phyloP scores from a whole-genome alignment of 2,888 invertebrate genomes.

The Piscicola geometra region DNA sequence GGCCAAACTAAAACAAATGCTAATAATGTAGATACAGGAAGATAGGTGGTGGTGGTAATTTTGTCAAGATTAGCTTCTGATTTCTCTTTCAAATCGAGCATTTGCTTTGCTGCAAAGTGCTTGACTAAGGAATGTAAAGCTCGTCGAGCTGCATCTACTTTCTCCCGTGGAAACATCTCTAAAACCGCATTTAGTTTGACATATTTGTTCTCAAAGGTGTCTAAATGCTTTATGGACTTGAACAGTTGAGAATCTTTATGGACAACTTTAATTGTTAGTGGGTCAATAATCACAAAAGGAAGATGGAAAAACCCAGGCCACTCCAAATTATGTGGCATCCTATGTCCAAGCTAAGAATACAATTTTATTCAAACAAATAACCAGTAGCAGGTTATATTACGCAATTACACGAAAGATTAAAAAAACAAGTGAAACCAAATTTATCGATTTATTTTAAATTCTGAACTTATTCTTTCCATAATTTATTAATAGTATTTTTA shows the following conservation, averaged over 20 bases:
- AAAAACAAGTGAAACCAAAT: no score
- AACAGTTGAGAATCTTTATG: not conserved
- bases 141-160: constrained; percentile 31
- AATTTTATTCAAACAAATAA: no score
- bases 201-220: constrained; percentile 38
- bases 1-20: constrained; percentile 40
- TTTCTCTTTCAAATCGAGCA: constrained; percentile 1
- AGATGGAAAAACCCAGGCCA: constrained; percentile 41
- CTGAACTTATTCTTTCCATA: no score
- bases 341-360: no score
- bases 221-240: no score
- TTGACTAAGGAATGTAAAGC: constrained; percentile 34
- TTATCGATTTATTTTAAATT: no score
- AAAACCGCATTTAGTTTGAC: constrained; percentile 36
- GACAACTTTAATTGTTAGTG: constrained; percentile 33
- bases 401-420: no score
- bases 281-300: constrained; percentile 38
- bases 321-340: constrained; percentile 16
- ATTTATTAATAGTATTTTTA: no score
- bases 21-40: constrained; percentile 38
- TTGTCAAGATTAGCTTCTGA: constrained; percentile 10
- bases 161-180: constrained; percentile 34
- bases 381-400: no score
- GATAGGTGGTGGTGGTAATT: constrained; percentile 33
- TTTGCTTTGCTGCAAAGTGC: constrained; percentile 17